A percentile compares a stretch with the other conserved stretches of the same genome.
Conservation (phyloP, 2,888 invertebrate genomes). For the Litoditis marina region DNA sequence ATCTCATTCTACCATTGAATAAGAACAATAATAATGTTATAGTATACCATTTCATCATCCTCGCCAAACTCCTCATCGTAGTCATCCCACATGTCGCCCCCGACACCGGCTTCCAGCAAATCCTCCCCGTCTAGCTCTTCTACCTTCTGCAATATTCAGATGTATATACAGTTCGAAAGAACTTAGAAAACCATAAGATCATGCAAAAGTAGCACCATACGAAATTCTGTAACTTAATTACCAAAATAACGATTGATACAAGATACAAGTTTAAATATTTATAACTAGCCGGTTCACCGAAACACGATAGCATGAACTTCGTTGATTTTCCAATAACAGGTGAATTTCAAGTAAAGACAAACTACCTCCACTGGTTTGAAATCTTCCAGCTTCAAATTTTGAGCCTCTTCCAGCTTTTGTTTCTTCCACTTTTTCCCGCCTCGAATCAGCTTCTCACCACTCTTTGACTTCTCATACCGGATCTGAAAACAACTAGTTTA, state of each 20-base stretch:
- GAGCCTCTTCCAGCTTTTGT: conserved; percentile 64
- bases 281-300: no score
- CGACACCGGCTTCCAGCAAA: conserved; percentile 18
- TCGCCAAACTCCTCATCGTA: conserved; percentile 25
- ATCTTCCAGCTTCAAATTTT: conserved; percentile 59
- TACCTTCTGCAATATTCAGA: background rate
- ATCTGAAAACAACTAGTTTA: conserved; percentile 14
- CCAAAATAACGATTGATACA: no score
- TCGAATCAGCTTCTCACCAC: conserved; percentile 26
- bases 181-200: no score
- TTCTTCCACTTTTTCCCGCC: conserved; percentile 43
- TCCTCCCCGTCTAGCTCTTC: conserved; percentile 22
- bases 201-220: no score
- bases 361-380: conserved; percentile 37
- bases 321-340: background rate
- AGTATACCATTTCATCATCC: conserved; percentile 19
- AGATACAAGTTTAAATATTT: no score
- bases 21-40: no score
- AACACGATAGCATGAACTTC: no score
- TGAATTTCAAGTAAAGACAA: background rate
- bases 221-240: no score
- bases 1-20: no score
- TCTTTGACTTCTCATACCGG: conserved; percentile 15
- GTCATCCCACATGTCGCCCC: conserved; percentile 18
- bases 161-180: no score